phyloP scores from a whole-genome alignment of 2,797 vertebrate species.

The Anomalospiza imberbis region DNA sequence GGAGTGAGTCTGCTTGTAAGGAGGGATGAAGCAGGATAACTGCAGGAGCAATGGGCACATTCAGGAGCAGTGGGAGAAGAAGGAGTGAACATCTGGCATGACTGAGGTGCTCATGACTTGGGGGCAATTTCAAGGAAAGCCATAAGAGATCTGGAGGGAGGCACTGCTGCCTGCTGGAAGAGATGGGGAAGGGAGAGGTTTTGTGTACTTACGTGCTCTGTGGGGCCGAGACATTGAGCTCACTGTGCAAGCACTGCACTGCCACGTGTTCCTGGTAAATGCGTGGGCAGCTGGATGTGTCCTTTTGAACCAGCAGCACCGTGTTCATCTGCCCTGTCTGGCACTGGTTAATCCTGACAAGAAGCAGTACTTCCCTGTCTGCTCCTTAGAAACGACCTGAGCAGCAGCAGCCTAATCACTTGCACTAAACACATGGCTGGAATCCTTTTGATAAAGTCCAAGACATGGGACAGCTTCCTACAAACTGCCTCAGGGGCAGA shows the following conservation, averaged over 20 bases:
- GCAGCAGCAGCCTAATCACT: neutral
- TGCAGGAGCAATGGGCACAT: neutral
- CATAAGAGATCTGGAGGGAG: neutral
- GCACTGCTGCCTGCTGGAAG: neutral
- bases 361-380: neutral
- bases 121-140: neutral
- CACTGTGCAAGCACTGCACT: neutral
- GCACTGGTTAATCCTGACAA: neutral
- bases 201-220: accelerated
- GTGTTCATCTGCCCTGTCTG: neutral
- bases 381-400: neutral
- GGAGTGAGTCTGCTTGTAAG: neutral
- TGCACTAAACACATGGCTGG: neutral
- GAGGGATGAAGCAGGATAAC: neutral
- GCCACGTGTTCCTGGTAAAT: neutral
- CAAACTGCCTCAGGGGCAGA: neutral
- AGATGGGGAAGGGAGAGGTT: neutral
- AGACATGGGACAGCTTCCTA: neutral
- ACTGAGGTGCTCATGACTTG: neutral
- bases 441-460: neutral
- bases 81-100: neutral
- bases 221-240: neutral
- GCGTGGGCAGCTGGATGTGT: neutral
- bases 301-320: neutral
- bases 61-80: neutral